Conservation (phyloP, 2,888 invertebrate genomes). For the Bruchidius siliquastri region DNA sequence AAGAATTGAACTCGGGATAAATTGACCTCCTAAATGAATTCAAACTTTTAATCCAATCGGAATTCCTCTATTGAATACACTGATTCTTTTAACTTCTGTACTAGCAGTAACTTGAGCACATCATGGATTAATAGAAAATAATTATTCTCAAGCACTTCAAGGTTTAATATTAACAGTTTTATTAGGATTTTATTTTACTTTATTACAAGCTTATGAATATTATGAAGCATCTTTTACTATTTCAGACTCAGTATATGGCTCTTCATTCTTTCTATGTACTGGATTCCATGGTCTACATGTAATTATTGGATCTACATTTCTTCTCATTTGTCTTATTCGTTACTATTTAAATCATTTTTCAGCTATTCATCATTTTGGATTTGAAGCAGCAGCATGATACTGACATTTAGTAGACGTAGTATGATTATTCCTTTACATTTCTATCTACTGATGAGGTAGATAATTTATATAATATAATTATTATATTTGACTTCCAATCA, state of each 20-base stretch:
- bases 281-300: conserved; percentile 75
- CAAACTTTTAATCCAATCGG: conserved; percentile 61
- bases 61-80: conserved; percentile 69
- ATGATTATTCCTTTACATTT: conserved; percentile 48
- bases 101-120: conserved; percentile 64
- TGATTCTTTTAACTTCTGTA: conserved; percentile 67
- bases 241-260: conserved; percentile 61
- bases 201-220: conserved; percentile 67
- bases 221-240: conserved; percentile 57
- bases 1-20: conserved; percentile 53
- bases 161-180: conserved; percentile 53
- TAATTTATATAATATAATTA: conserved; percentile 65
- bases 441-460: conserved; percentile 65
- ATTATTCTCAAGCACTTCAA: conserved; percentile 48
- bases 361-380: conserved; percentile 56
- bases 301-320: conserved; percentile 57
- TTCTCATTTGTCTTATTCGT: conserved; percentile 52
- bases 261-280: conserved; percentile 67
- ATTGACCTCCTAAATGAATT: conserved; percentile 64
- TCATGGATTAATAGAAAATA: conserved; percentile 52
- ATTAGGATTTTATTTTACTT: conserved; percentile 62
- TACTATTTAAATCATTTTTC: conserved; percentile 52
- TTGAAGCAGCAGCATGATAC: conserved; percentile 56
- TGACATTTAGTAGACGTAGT: conserved; percentile 67
- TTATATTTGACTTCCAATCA: conserved; percentile 71